Evolutionary conservation across 2,888 invertebrate species (phyloP), one percentile per base, ranked within the genome.

Genomic region (Horisme vitalbata): DNA sequence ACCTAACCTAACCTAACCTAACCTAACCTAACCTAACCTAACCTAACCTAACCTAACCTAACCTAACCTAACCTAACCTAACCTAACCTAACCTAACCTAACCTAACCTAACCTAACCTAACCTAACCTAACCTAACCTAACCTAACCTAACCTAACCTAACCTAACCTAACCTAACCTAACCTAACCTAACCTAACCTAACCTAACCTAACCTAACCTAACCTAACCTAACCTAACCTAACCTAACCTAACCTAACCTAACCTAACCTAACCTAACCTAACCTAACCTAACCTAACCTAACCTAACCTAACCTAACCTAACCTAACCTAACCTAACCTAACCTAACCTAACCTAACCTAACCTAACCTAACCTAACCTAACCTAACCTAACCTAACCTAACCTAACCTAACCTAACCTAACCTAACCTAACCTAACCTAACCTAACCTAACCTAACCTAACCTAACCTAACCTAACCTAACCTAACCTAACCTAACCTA

Each of bases 361-460:
- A 45, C 45, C 43, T 41, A 53, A 45, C 48, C 44, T 43, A 54
- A 46, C 49, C 43, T 41, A 52, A 48, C 49, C 48, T 45, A 55
- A 51, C 51, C 45, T 48, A 55, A 51, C 51, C 48, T 45, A 55
- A 50, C 44, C 45, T 41, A 47, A 44, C 52, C 41, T 45, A 52
- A 50, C 48, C 43, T 41, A 53, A 48, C 48, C 47, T 38, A 45
- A 51, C 51, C 48, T 43, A 48, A 51, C 51, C 39, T 45, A 47
- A 50, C 45, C 51, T 43, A 53, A 50, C 51, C 46, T 43, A 49
- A 45, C 53, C 46, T 43, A 49, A 43, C 46, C 45, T 47, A 51
- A 47, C 54, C 47, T 45, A 46, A 44, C 54, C 51, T 45, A 47
- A 45, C 51, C 45, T 39, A 48, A 49, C 52, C 49, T 39, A 51